A percentile compares a stretch with the other conserved stretches of the same genome.
phyloP scores from a whole-genome alignment of 2,113 vertebrate genomes.

The Charina bottae region DNA sequence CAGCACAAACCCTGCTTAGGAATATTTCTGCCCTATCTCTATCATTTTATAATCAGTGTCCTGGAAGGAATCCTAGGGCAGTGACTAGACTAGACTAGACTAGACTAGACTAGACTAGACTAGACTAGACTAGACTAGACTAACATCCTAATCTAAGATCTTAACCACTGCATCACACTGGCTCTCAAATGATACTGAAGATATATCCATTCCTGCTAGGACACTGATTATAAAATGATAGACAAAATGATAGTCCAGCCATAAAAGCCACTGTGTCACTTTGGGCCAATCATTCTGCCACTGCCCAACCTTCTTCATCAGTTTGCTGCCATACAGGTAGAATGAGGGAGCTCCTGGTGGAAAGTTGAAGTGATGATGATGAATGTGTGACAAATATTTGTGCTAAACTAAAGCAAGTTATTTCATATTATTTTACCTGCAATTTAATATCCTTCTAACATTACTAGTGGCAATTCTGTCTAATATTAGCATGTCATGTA shows the following conservation, averaged over 20 bases:
- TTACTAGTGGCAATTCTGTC: constrained; percentile 45
- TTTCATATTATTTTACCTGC: constrained; percentile 38
- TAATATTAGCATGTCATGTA: constrained; percentile 30
- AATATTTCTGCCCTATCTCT: background rate
- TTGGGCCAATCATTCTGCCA: background rate
- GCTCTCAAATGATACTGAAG: background rate
- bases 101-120: background rate
- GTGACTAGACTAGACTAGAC: background rate
- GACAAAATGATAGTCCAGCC: background rate
- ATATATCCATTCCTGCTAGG: background rate
- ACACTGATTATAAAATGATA: background rate
- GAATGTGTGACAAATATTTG: constrained; percentile 28
- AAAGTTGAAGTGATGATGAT: background rate
- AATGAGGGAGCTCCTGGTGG: background rate
- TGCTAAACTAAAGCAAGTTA: constrained; percentile 18
- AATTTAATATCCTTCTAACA: constrained; percentile 58
- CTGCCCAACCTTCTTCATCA: background rate
- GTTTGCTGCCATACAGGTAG: background rate
- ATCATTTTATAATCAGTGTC: background rate
- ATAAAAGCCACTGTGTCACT: background rate
- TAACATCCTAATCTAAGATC: background rate
- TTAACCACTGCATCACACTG: background rate
- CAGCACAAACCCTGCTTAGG: background rate
- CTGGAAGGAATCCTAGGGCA: background rate
- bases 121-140: background rate